phyloP scores from a whole-genome alignment of 2,113 vertebrate genomes.

The Leiothrix lutea region DNA sequence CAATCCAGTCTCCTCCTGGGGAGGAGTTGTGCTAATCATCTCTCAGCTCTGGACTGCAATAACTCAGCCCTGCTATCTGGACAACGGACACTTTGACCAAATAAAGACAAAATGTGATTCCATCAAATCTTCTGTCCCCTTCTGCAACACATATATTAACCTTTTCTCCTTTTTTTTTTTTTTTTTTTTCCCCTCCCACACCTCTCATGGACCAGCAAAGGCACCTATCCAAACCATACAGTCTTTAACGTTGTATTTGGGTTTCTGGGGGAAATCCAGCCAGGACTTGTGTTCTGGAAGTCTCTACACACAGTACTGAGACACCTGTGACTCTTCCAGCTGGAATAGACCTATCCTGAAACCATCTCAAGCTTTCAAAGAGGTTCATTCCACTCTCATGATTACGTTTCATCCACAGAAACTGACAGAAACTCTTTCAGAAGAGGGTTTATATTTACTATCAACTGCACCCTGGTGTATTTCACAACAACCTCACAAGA shows the following conservation, averaged over 20 bases:
- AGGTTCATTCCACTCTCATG: accelerated
- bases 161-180: neutral
- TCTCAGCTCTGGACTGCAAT: neutral
- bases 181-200: accelerated
- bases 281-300: neutral
- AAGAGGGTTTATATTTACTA: neutral
- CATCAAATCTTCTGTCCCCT: neutral
- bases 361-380: neutral
- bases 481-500: neutral
- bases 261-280: neutral
- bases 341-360: neutral
- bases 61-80: neutral
- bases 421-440: neutral
- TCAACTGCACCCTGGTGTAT: too few relatives aligned
- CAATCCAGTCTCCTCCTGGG: neutral
- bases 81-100: neutral
- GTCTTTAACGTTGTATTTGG: neutral
- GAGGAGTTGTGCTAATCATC: neutral
- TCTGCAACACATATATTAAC: neutral
- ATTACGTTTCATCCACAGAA: accelerated
- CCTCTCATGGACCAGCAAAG: neutral
- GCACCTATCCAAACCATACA: neutral
- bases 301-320: neutral
- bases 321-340: neutral
- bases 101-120: neutral